These are phyloP conservation scores for Tretioscincus oriximinensis DNA, from an alignment of 2,113 vertebrate species.

Conservation along the genomic window DNA sequence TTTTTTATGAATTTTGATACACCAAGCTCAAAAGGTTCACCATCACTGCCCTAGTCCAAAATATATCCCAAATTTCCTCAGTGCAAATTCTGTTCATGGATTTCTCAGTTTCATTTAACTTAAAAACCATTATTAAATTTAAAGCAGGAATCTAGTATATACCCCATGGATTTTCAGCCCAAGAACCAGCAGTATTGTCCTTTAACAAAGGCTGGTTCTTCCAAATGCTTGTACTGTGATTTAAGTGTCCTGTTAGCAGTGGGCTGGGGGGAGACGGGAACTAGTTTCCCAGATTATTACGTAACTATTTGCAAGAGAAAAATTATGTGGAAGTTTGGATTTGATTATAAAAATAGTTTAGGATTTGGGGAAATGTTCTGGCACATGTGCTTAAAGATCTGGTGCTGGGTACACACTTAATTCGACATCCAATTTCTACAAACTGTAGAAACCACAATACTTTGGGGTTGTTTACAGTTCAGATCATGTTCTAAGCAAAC, in stretches of 20 bases:
- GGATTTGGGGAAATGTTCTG: neutral
- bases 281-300: neutral
- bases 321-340: neutral
- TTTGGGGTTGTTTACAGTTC: too few relatives aligned
- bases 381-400: neutral
- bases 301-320: neutral
- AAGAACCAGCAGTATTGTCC: neutral
- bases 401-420: neutral
- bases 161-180: constrained; percentile 29
- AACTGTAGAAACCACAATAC: too few relatives aligned
- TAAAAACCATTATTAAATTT: constrained; percentile 41
- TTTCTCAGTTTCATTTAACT: constrained; percentile 23
- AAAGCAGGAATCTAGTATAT: constrained; percentile 37
- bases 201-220: neutral
- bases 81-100: too few relatives aligned
- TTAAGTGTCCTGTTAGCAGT: neutral
- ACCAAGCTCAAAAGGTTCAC: too few relatives aligned
- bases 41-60: neutral
- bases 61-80: too few relatives aligned
- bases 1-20: too few relatives aligned
- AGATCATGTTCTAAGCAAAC: too few relatives aligned
- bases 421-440: too few relatives aligned
- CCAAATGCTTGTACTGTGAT: neutral
- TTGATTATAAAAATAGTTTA: neutral
- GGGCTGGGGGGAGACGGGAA: neutral